Evolutionary conservation across 64 coral and sea anemone species (phyloP).

Genomic region (Montipora foliosa): DNA sequence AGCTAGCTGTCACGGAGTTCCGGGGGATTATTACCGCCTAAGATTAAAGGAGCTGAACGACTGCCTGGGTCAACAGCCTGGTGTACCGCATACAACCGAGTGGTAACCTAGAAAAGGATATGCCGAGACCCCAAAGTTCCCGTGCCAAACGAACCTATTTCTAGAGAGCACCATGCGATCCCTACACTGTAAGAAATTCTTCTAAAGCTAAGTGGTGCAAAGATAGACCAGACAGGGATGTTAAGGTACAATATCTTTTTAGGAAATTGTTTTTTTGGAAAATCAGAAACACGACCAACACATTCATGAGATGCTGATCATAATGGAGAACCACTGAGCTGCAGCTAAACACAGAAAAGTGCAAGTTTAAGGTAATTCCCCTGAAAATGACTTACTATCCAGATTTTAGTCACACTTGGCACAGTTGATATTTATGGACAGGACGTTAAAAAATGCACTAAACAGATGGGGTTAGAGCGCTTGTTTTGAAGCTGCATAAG

Average conservation of each 20-base stretch:
- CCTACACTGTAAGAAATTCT: constrained; percentile 52
- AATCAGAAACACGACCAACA: constrained; percentile 48
- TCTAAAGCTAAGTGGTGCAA: constrained; percentile 62
- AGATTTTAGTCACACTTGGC: too few species aligned
- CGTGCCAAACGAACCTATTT: background rate
- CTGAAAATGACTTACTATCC: background rate
- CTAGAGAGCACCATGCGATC: constrained; percentile 61
- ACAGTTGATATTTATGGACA: too few species aligned
- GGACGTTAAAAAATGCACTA: too few species aligned
- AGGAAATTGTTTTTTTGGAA: constrained; percentile 50
- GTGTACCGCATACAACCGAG: constrained; percentile 61
- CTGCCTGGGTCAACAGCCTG: constrained; percentile 48
- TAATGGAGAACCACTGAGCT: constrained; percentile 36
- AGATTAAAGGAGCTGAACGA: constrained; percentile 66
- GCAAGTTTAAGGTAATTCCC: constrained; percentile 33
- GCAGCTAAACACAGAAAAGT: constrained; percentile 71
- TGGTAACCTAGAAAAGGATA: constrained; percentile 27
- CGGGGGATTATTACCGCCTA: constrained; percentile 25
- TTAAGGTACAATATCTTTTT: constrained; percentile 3
- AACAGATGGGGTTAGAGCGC: too few species aligned
- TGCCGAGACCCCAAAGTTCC: constrained; percentile 70
- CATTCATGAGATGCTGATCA: constrained; percentile 28
- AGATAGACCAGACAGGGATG: constrained; percentile 61
- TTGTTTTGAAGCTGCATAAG: too few species aligned
- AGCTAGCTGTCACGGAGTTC: constrained; percentile 19